Evolutionary conservation across 2,797 vertebrate genomes (phyloP).

Genomic region (Forpus xanthops): DNA sequence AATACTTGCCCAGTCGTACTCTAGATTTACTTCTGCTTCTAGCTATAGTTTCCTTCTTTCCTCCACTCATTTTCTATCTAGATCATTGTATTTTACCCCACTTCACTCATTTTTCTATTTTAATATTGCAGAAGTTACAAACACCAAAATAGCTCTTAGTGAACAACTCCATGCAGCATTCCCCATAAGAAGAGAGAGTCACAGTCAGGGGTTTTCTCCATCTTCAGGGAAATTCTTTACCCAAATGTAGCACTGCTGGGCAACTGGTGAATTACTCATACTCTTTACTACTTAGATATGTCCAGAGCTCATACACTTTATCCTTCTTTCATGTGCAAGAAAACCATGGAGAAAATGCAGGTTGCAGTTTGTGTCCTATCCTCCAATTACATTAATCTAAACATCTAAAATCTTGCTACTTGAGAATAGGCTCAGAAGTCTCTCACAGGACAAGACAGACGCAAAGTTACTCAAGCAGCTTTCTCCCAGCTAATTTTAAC

Average conservation of each 20-base stretch:
- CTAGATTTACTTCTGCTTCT: background rate
- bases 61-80: background rate
- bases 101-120: background rate
- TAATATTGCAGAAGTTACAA: background rate
- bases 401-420: background rate
- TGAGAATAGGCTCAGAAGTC: background rate
- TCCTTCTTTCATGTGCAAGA: background rate
- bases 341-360: background rate
- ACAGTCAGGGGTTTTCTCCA: background rate
- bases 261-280: background rate
- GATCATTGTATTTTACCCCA: background rate
- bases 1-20: background rate
- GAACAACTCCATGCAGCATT: background rate
- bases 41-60: background rate
- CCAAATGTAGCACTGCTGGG: background rate
- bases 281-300: background rate
- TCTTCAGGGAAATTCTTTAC: background rate
- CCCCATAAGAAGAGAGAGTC: background rate
- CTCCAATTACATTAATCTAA: background rate
- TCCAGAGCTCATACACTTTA: background rate
- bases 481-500: background rate
- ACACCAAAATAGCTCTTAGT: background rate
- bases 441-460: background rate
- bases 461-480: background rate
- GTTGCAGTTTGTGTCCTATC: background rate